phyloP scores from a whole-genome alignment of 2,113 vertebrate species.

The Polypterus senegalus region DNA sequence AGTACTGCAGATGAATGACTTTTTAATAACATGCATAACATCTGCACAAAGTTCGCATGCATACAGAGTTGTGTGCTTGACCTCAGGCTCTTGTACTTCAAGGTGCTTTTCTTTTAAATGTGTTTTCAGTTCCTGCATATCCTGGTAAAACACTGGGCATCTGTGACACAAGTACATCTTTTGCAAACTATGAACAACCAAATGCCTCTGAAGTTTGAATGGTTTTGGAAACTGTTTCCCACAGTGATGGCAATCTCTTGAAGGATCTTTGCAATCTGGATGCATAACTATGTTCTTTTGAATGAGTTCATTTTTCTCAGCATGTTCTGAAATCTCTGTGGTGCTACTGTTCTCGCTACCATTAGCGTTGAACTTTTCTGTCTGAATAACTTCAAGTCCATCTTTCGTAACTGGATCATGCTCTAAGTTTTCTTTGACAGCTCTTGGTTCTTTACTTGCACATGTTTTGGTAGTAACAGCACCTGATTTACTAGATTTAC shows the following conservation, averaged over 20 bases:
- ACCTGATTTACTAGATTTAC: slow-evolving; percentile 38
- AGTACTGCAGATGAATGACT: slow-evolving; percentile 94
- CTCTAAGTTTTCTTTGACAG: slow-evolving; percentile 24
- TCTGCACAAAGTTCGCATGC: slow-evolving; percentile 90
- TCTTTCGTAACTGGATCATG: slow-evolving; percentile 37
- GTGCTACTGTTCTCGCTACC: slow-evolving; percentile 12
- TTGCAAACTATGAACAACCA: slow-evolving; percentile 89
- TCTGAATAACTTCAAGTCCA: slow-evolving; percentile 22
- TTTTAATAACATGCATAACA: slow-evolving; percentile 89
- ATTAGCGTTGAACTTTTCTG: slow-evolving; percentile 31
- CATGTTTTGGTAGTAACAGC: slow-evolving; percentile 30
- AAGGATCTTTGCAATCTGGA: slow-evolving; percentile 86
- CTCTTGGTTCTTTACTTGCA: slow-evolving; percentile 34
- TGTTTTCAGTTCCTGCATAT: slow-evolving; percentile 66
- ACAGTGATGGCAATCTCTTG: slow-evolving; percentile 93
- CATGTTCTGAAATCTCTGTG: slow-evolving; percentile 27
- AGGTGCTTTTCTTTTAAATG: slow-evolving; percentile 71
- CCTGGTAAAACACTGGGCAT: slow-evolving; percentile 79
- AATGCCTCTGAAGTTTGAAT: slow-evolving; percentile 91
- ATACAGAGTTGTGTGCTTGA: slow-evolving; percentile 83
- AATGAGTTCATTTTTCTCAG: slow-evolving; percentile 28
- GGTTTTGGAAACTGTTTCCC: slow-evolving; percentile 96
- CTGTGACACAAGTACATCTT: slow-evolving; percentile 86
- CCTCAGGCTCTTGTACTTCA: slow-evolving; percentile 60
- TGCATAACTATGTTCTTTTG: slow-evolving; percentile 64